Evolutionary conservation across 2,113 vertebrate genomes (phyloP).

Genomic region (Hyla sarda): DNA sequence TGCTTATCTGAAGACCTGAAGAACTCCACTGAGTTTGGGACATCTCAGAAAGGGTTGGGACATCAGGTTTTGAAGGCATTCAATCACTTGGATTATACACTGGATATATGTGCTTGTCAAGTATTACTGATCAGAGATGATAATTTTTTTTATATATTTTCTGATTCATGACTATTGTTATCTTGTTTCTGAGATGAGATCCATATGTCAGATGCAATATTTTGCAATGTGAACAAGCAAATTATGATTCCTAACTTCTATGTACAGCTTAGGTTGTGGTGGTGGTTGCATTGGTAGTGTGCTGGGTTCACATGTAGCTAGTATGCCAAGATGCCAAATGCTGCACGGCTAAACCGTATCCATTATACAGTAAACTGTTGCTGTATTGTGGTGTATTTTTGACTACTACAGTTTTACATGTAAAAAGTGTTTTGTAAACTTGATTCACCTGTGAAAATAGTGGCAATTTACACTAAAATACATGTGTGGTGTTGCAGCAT

Average conservation of each 20-base stretch:
- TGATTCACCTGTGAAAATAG: too few relatives aligned
- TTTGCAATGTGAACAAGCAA: background rate
- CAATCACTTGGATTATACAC: background rate
- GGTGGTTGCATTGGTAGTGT: background rate
- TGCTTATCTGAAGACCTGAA: background rate
- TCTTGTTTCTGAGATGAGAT: background rate
- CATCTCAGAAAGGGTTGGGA: background rate
- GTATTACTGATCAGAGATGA: conserved; percentile 7
- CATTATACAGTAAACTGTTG: too few relatives aligned
- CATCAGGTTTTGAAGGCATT: conserved; percentile 7
- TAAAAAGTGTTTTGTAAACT: too few relatives aligned
- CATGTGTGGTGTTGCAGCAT: too few relatives aligned
- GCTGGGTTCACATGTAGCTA: background rate
- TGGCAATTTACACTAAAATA: too few relatives aligned
- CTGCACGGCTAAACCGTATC: too few relatives aligned
- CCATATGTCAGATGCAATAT: background rate
- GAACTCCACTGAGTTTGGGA: background rate
- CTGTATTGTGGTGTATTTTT: too few relatives aligned
- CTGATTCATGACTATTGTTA: conserved; percentile 29
- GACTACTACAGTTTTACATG: too few relatives aligned
- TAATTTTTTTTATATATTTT: background rate
- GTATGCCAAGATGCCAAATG: too few relatives aligned
- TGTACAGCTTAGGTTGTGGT: background rate
- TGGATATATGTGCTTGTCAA: background rate
- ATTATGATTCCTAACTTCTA: background rate